Evolutionary conservation across 2,888 invertebrate species (phyloP), one percentile per base, ranked within the genome.

Genomic region (Pseudococcus viburni): DNA sequence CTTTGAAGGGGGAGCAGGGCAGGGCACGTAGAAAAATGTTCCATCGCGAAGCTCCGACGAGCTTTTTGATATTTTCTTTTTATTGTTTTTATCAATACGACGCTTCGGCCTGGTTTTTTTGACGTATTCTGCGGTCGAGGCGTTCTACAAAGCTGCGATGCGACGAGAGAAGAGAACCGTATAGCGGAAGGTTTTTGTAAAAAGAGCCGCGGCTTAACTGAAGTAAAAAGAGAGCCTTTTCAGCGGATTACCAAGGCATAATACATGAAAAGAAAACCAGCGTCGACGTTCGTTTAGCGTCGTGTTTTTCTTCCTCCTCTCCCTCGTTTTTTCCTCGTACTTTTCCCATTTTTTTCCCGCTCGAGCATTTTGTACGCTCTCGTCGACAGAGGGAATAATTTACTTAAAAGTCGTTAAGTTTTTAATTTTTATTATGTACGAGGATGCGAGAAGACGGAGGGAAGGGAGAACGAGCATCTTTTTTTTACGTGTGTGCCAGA

Each of bases 401-500:
- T 55, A 55, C 55, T 55, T 55, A 55, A 68, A 68, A 68, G 68
- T 68, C 68, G 68, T 68, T 26, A 68, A 68, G 68, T 68, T 68
- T 68, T 68, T 68, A 68, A 68, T 68, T 68, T 68, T 26, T 26
- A 68, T 68, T 68, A 26, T 68, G 68, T 68, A 68, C 68, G 4
- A 17, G n/a, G 55, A 55, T 17, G 68, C 22, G 12, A 12, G 6
- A 68, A 26, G 26, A 11, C 7, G 68, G 11, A 68, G 68, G 12
- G 68, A 68, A 68, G 19, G 22, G 26, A 26, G 11, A 26, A 26
- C 22, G 26, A 68, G 26, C 12, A 12, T 26, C 68, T 26, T n/a
- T 55, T 51, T 51, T 55, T 8, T 55, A 15, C n/a, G n/a, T n/a
- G 55, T n/a, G 8, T 6, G 8, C 15, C 17, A 55, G 26, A 11